These are phyloP conservation scores for Epistrophe eligans DNA, from an alignment of 2,888 invertebrate genomes.

Conservation along the genomic window DNA sequence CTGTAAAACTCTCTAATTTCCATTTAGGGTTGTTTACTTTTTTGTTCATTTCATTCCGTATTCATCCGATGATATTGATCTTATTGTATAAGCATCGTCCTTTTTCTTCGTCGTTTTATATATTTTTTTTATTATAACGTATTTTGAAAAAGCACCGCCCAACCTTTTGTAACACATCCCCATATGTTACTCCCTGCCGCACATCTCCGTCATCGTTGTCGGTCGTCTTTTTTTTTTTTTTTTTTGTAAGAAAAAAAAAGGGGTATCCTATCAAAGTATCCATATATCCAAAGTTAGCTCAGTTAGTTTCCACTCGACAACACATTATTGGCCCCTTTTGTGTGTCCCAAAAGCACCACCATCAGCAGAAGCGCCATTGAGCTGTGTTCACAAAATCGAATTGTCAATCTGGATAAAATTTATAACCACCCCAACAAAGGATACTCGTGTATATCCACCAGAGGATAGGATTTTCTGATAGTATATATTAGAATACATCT, in stretches of 20 bases:
- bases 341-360: constrained; percentile 47
- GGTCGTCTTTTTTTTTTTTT: background rate
- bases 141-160: constrained; percentile 6
- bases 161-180: constrained; percentile 34
- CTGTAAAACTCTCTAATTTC: constrained; percentile 39
- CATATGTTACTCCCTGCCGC: constrained; percentile 39
- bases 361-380: constrained; percentile 68
- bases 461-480: constrained; percentile 42
- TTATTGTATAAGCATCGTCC: constrained; percentile 32
- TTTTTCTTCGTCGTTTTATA: constrained; percentile 6
- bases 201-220: constrained; percentile 1
- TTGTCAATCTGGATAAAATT: constrained; percentile 74
- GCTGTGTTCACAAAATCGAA: constrained; percentile 75
- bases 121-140: constrained; percentile 8
- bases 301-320: constrained; percentile 75
- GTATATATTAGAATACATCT: constrained; percentile 2
- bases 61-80: constrained; percentile 64
- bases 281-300: constrained; percentile 54
- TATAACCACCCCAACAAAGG: constrained; percentile 68
- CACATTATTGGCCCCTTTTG: constrained; percentile 70
- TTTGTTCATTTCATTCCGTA: constrained; percentile 65
- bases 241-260: background rate
- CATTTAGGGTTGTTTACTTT: constrained; percentile 69
- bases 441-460: constrained; percentile 5
- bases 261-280: constrained; percentile 35